These are phyloP conservation scores for Formica selysi DNA, from an alignment of 1,140 invertebrate genomes.

Conservation along the genomic window DNA sequence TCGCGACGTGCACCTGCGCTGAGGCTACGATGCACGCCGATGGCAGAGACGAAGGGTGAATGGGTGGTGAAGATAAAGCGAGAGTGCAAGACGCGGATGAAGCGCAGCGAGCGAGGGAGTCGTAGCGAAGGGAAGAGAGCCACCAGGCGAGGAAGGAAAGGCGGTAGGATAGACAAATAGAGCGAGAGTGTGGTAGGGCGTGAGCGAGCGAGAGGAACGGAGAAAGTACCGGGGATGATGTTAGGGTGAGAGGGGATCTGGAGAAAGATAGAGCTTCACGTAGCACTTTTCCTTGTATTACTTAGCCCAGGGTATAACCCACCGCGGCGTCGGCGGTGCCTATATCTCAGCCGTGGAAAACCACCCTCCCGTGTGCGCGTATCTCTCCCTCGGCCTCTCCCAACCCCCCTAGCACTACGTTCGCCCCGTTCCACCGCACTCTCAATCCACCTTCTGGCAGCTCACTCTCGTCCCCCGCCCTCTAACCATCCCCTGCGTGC, in stretches of 20 bases:
- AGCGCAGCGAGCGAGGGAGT: constrained; percentile 32
- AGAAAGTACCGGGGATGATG: constrained; percentile 46
- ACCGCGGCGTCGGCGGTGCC: constrained; percentile 78
- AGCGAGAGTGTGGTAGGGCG: constrained; percentile 50
- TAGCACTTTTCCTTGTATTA: constrained; percentile 85
- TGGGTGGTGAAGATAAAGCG: constrained; percentile 49
- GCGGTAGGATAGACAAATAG: constrained; percentile 65
- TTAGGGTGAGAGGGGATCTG: constrained; percentile 55
- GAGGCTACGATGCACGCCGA: constrained; percentile 64
- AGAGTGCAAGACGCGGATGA: constrained; percentile 51
- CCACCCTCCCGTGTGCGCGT: constrained; percentile 83
- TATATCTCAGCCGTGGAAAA: constrained; percentile 83
- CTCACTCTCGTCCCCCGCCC: constrained; percentile 78
- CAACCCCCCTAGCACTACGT: constrained; percentile 40
- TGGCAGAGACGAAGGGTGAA: constrained; percentile 29
- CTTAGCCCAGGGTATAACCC: constrained; percentile 83
- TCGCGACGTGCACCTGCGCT: constrained; percentile 74
- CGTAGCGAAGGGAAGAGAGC: constrained; percentile 53
- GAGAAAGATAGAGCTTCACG: constrained; percentile 68
- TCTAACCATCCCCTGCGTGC: constrained; percentile 67
- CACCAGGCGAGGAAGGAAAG: constrained; percentile 59
- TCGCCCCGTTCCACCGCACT: constrained; percentile 65
- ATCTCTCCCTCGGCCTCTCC: constrained; percentile 76
- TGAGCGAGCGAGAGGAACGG: constrained; percentile 12
- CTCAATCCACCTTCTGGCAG: constrained; percentile 74